These are phyloP conservation scores for Listrodromus nycthemerus DNA, from an alignment of 2,888 invertebrate species.

Conservation along the genomic window DNA sequence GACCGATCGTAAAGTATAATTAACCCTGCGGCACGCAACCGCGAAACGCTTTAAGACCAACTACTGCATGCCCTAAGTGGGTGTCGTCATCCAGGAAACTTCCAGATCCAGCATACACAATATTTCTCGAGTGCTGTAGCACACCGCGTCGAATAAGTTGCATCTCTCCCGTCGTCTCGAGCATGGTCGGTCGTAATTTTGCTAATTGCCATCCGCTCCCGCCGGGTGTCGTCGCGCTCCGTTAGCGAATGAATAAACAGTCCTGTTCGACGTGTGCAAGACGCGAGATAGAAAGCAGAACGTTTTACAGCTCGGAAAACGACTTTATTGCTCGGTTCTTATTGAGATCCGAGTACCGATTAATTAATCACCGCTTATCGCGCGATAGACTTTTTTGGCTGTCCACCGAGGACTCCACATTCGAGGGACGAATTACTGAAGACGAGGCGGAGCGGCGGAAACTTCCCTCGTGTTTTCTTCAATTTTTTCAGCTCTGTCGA, in stretches of 20 bases:
- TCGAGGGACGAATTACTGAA: not conserved
- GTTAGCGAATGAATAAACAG: conserved; percentile 44
- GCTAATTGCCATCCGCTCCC: conserved; percentile 18
- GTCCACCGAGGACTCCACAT: not conserved
- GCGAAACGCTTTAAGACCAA: conserved; percentile 11
- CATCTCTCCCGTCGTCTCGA: not conserved
- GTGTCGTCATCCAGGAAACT: conserved; percentile 61
- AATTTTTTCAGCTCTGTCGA: conserved; percentile 69
- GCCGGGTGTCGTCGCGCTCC: not conserved
- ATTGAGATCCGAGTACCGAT: not conserved
- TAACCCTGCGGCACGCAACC: conserved; percentile 59
- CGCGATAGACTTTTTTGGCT: conserved; percentile 15
- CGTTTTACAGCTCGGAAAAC: conserved; percentile 2
- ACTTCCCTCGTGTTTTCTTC: conserved; percentile 3
- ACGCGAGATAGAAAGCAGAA: conserved; percentile 1
- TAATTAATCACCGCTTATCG: not conserved
- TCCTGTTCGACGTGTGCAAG: not conserved
- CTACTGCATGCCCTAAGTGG: conserved; percentile 43
- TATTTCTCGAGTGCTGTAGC: conserved; percentile 20
- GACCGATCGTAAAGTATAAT: conserved; percentile 65
- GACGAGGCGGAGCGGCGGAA: not conserved
- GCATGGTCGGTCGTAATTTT: conserved; percentile 17
- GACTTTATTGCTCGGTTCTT: conserved; percentile 25
- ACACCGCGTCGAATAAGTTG: not conserved
- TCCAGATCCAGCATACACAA: conserved; percentile 29